Conservation (phyloP, 2,888 invertebrate species). For the Stegana nigrithorax region DNA sequence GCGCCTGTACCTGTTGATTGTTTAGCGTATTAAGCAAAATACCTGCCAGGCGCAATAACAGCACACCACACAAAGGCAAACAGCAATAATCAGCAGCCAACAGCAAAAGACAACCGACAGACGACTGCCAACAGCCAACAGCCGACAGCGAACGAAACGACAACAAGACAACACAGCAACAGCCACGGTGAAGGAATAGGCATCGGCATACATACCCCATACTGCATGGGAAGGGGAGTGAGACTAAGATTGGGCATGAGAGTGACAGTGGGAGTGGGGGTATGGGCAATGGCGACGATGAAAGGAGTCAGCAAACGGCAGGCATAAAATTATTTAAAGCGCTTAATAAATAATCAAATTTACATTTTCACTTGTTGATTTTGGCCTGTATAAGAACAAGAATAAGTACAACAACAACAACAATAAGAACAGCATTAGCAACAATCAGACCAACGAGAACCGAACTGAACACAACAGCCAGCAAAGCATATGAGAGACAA, state of each 20-base stretch:
- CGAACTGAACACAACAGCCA: background rate
- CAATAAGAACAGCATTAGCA: background rate
- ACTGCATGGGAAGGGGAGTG: too few relatives aligned
- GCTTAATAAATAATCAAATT: constrained; percentile 60
- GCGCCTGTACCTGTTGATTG: constrained; percentile 40
- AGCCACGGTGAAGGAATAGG: background rate
- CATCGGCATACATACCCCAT: too few relatives aligned
- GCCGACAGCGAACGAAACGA: constrained; percentile 17
- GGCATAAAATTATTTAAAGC: constrained; percentile 45
- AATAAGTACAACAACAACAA: constrained; percentile 10
- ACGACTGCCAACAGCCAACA: too few relatives aligned
- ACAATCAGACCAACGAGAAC: background rate
- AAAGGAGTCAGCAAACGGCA: constrained; percentile 21
- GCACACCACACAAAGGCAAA: too few relatives aligned
- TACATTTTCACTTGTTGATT: constrained; percentile 63
- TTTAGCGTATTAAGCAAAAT: too few relatives aligned
- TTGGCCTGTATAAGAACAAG: too few relatives aligned
- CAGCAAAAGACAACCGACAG: too few relatives aligned
- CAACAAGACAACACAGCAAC: background rate
- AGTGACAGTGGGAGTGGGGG: too few relatives aligned
- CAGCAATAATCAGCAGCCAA: too few relatives aligned
- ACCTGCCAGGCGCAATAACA: too few relatives aligned
- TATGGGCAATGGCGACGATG: background rate
- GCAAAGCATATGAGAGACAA: background rate
- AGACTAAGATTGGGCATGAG: too few relatives aligned